These are phyloP conservation scores for Thecophora atra DNA, from an alignment of 2,888 invertebrate genomes.

Conservation along the genomic window DNA sequence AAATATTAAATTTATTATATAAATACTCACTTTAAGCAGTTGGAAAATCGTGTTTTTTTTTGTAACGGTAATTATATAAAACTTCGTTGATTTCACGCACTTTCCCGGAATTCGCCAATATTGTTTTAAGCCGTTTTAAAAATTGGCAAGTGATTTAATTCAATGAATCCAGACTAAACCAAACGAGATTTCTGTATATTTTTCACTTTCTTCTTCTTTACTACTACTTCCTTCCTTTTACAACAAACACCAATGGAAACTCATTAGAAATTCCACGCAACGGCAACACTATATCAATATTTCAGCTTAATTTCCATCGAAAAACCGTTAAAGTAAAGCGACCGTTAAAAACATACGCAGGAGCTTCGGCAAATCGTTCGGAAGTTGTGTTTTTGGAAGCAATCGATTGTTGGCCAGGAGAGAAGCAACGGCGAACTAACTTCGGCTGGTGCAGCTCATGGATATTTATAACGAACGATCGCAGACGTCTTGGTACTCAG, in stretches of 20 bases:
- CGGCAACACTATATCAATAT: slow-evolving; percentile 25
- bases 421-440: slow-evolving; percentile 56
- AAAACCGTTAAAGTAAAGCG: slow-evolving; percentile 7
- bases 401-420: slow-evolving; percentile 27
- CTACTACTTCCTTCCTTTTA: slow-evolving; percentile 18
- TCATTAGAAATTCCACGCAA: slow-evolving; percentile 34
- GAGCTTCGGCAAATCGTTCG: not conserved
- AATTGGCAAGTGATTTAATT: slow-evolving; percentile 2
- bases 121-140: not conserved
- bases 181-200: not conserved
- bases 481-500: slow-evolving; percentile 30
- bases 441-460: slow-evolving; percentile 54
- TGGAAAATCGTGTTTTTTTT: not conserved
- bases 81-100: not conserved
- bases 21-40: not conserved
- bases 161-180: not conserved
- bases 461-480: slow-evolving; percentile 61
- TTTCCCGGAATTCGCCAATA: not conserved
- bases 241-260: slow-evolving; percentile 7
- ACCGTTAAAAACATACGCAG: not conserved
- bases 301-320: slow-evolving; percentile 15
- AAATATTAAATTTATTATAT: no score
- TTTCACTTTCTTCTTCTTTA: slow-evolving; percentile 28
- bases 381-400: not conserved
- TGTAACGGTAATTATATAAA: not conserved